phyloP scores from a whole-genome alignment of 1,140 invertebrate species.

The Sycophila sp. region DNA sequence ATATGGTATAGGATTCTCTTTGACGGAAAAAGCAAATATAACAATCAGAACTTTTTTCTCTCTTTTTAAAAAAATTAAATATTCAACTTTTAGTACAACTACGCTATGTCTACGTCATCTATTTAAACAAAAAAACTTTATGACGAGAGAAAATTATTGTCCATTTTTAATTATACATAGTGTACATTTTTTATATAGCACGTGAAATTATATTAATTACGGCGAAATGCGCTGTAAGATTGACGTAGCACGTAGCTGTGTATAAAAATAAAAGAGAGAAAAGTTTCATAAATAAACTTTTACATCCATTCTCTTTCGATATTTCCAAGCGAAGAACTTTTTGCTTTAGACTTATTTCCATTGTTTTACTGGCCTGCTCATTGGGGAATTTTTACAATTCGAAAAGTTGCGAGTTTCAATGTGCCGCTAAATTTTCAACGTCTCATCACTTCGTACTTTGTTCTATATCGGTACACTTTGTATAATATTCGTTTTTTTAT shows the following conservation, averaged over 20 bases:
- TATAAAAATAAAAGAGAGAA: constrained; percentile 44
- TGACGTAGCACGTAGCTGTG: constrained; percentile 41
- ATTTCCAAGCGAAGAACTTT: constrained; percentile 21
- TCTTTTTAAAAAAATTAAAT: constrained; percentile 40
- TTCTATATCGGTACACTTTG: neutral
- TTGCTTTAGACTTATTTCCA: constrained; percentile 26
- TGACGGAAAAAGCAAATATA: constrained; percentile 38
- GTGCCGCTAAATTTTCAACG: constrained; percentile 17
- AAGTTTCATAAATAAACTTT: constrained; percentile 35
- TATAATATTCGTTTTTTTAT: neutral
- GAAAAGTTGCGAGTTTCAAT: constrained; percentile 34
- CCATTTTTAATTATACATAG: constrained; percentile 67
- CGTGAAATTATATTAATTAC: constrained; percentile 56
- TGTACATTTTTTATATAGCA: constrained; percentile 68
- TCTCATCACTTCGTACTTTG: constrained; percentile 31
- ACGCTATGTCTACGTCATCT: constrained; percentile 47
- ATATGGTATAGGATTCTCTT: constrained; percentile 23
- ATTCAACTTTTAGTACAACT: constrained; percentile 32
- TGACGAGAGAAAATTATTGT: constrained; percentile 53
- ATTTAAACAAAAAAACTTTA: constrained; percentile 45
- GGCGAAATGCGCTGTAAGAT: constrained; percentile 36
- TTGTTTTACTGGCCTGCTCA: constrained; percentile 39
- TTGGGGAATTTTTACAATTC: constrained; percentile 31
- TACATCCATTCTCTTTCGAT: constrained; percentile 32
- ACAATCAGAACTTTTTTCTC: constrained; percentile 50